Evolutionary conservation across 2,797 vertebrate genomes (phyloP), one percentile per base, ranked within the genome.

Genomic region (Cirrhinus molitorella): DNA sequence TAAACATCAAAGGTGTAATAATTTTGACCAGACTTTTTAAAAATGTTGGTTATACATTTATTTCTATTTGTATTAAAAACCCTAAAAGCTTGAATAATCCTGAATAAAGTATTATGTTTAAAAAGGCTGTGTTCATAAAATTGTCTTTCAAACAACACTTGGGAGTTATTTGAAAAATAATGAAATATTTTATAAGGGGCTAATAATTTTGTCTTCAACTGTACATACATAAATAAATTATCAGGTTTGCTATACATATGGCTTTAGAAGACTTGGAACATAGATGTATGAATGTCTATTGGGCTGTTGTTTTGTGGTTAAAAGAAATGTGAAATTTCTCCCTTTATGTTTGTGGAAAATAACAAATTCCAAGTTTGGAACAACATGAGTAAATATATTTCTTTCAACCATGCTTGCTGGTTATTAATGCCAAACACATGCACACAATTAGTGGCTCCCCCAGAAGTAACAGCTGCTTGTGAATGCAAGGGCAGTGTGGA

Each of bases 401-500:
- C n/a, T 43, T 59, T 25, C 40, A 75, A 76, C 12, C 13, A 25
- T 37, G 45, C 73, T n/a, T 28, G 2, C n/a, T 76, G 23, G n/a
- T 47, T 45, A 63, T 63, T 77, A 21, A 66, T 67, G 11, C 47
- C 28, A 66, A 19, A 73, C 43, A 66, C 28, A 75, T 59, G n/a
- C 4, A 57, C 11, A 25, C 57, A 51, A 47, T 67, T 51, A 71
- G 23, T 1, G 2, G 37, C 57, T 82, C 68, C 31, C 31, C 53
- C 31, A 78, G 59, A 77, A 57, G 34, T 47, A 21, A 43, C 40
- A 21, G 49, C 85, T 79, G 63, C 87, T 89, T 84, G 81, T 70
- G 79, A 75, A 90, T 89, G 86, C 85, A 59, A 81, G 78, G 85
- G 74, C 80, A 83, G 65, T 25, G 45, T 83, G 77, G 82, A 67